A percentile compares a stretch with the other conserved stretches of the same genome.
Conservation (phyloP, 2,888 invertebrate species). For the Plagodis pulveraria region DNA sequence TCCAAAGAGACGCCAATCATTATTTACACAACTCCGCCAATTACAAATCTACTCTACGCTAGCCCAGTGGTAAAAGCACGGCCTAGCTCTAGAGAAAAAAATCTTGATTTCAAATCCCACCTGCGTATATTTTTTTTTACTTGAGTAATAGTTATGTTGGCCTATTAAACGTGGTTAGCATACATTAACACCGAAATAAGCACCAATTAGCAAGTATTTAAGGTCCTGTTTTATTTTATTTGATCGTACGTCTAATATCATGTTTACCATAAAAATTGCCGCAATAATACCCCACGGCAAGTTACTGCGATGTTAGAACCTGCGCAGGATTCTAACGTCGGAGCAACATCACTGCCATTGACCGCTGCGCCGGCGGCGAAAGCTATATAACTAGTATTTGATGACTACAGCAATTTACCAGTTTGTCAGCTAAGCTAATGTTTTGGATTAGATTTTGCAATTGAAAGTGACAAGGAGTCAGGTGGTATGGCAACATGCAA, state of each 20-base stretch:
- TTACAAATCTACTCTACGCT: too few relatives aligned
- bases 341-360: slow-evolving; percentile 58
- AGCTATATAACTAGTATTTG: slow-evolving; percentile 55
- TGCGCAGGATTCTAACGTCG: neutral
- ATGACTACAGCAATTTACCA: slow-evolving; percentile 26
- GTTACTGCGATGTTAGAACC: slow-evolving; percentile 12
- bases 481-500: neutral
- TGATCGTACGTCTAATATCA: slow-evolving; percentile 4
- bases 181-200: too few relatives aligned
- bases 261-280: slow-evolving; percentile 25
- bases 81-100: too few relatives aligned
- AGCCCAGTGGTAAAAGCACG: too few relatives aligned
- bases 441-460: slow-evolving; percentile 34
- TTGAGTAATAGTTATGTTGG: too few relatives aligned
- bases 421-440: slow-evolving; percentile 29
- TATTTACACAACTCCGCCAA: too few relatives aligned
- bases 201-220: too few relatives aligned
- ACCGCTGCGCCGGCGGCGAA: slow-evolving; percentile 59
- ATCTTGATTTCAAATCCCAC: too few relatives aligned
- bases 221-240: neutral
- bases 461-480: slow-evolving; percentile 4
- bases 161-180: too few relatives aligned
- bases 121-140: too few relatives aligned
- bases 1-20: too few relatives aligned
- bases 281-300: slow-evolving; percentile 25